Evolutionary conservation across 2,888 invertebrate species (phyloP).

Genomic region (Argynnis bischoffii): DNA sequence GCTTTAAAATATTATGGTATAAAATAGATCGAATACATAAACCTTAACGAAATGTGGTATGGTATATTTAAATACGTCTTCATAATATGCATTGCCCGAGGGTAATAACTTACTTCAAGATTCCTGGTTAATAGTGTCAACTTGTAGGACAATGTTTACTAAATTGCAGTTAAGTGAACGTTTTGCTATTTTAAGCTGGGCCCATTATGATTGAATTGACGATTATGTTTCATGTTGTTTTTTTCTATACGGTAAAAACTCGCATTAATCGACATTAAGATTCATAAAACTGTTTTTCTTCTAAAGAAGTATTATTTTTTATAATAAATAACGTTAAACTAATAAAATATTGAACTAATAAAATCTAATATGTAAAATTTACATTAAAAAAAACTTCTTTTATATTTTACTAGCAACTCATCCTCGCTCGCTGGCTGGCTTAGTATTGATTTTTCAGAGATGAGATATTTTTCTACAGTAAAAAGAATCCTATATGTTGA

Average conservation of each 20-base stretch:
- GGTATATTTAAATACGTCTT: constrained; percentile 33
- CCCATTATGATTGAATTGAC: neutral
- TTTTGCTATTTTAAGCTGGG: constrained; percentile 13
- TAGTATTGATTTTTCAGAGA: too few species aligned
- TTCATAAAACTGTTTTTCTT: too few species aligned
- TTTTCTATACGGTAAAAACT: neutral
- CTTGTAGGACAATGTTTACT: constrained; percentile 27
- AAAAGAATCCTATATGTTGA: too few species aligned
- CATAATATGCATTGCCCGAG: constrained; percentile 23
- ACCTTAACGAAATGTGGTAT: constrained; percentile 24
- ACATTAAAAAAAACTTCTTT: too few species aligned
- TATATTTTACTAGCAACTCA: too few species aligned
- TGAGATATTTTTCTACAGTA: too few species aligned
- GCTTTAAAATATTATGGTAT: neutral
- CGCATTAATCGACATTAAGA: too few species aligned
- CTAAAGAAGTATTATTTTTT: too few species aligned
- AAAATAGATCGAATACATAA: constrained; percentile 20
- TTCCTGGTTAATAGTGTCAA: constrained; percentile 28
- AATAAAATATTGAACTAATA: too few species aligned
- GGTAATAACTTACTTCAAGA: constrained; percentile 31
- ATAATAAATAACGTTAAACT: too few species aligned
- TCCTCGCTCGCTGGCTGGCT: too few species aligned
- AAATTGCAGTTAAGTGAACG: constrained; percentile 11
- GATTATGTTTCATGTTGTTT: neutral
- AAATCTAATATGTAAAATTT: too few species aligned